phyloP scores from a whole-genome alignment of 2,797 vertebrate genomes.

The Dallia pectoralis region DNA sequence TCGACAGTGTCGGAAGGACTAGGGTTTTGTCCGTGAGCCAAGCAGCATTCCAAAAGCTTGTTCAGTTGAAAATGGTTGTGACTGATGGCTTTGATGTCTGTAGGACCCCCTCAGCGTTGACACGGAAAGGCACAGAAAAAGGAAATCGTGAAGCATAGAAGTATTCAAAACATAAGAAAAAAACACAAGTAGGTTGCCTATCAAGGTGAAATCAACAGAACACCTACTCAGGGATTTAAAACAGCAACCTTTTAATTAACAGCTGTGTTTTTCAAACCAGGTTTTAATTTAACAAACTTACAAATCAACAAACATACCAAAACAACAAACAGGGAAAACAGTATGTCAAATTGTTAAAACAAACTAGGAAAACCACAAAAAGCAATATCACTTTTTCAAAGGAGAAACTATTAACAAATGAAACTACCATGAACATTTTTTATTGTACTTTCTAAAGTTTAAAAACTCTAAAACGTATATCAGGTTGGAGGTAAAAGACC shows the following conservation, averaged over 20 bases:
- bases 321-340: conserved; percentile 17
- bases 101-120: background rate
- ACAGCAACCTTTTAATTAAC: too few relatives aligned
- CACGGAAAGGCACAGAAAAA: background rate
- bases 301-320: conserved; percentile 23
- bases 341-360: conserved; percentile 34
- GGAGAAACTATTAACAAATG: conserved; percentile 37
- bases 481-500: conserved; percentile 59
- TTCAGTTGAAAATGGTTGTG: background rate
- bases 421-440: conserved; percentile 19
- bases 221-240: too few relatives aligned
- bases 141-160: background rate
- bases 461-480: too few relatives aligned
- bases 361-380: conserved; percentile 38
- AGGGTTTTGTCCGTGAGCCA: background rate
- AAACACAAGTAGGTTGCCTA: background rate
- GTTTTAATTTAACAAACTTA: conserved; percentile 4
- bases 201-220: too few relatives aligned
- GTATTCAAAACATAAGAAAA: background rate
- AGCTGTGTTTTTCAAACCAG: too few relatives aligned
- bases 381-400: conserved; percentile 50
- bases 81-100: background rate
- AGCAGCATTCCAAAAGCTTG: background rate
- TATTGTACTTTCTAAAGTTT: conserved; percentile 17
- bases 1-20: background rate